Conservation (phyloP, 2,888 invertebrate genomes). For the Cryptocheilus praepositus region DNA sequence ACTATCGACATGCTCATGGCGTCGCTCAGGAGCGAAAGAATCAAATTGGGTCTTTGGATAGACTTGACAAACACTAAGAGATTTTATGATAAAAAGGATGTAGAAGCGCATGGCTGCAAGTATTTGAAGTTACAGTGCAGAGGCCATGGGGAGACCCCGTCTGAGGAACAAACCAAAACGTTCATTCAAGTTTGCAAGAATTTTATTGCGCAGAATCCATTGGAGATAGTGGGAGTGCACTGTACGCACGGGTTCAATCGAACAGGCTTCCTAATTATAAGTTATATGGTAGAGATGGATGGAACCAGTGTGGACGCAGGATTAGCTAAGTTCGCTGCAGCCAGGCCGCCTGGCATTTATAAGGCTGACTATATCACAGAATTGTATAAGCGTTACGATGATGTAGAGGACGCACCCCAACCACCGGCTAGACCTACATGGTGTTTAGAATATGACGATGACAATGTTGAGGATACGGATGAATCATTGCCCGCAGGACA, state of each 20-base stretch:
- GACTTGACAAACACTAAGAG: constrained; percentile 96
- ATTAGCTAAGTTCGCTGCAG: constrained; percentile 83
- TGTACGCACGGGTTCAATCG: constrained; percentile 99
- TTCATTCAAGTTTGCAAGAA: constrained; percentile 88
- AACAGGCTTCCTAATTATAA: constrained; percentile 95
- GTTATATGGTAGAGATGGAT: constrained; percentile 90
- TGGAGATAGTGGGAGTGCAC: constrained; percentile 86
- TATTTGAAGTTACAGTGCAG: constrained; percentile 93
- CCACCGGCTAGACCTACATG: constrained; percentile 91
- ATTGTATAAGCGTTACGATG: constrained; percentile 87
- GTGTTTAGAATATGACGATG: constrained; percentile 81
- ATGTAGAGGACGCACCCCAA: constrained; percentile 80
- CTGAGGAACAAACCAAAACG: constrained; percentile 86
- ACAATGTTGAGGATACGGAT: constrained; percentile 49
- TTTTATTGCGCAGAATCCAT: constrained; percentile 87
- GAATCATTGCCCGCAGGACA: neutral
- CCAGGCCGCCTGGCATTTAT: constrained; percentile 96
- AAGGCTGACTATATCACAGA: constrained; percentile 96
- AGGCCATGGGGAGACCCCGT: constrained; percentile 95
- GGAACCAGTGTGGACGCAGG: constrained; percentile 92
- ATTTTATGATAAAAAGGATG: constrained; percentile 90
- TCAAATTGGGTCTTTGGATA: constrained; percentile 95
- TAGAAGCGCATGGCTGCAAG: constrained; percentile 85
- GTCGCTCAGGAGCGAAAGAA: constrained; percentile 85
- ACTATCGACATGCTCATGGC: constrained; percentile 91